Base-by-base conservation (phyloP, 2,888 invertebrate species). In the Eupithecia vulgata region DNA sequence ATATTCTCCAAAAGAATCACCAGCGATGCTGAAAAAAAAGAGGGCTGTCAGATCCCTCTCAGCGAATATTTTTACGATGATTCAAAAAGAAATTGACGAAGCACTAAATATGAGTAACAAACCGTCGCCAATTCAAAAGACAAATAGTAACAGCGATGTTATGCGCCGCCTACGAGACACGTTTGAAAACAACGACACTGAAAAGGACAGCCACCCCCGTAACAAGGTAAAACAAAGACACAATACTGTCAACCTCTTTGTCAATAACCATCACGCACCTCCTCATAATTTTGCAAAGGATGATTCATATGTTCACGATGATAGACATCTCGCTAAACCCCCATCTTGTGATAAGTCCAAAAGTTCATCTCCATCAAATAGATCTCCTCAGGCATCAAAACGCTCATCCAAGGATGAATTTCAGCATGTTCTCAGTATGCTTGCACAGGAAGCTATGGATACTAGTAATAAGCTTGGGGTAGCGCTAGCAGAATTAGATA, bases 21-120 rank as follows among this genome's bases (percentile, higher is more conserved):
- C 85, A 75, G 89, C 88, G 74, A 95, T 92, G 61, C 83, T 96
- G 67, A 96, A 96, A 86, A 98, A 97, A 88, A 97, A 97, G 85
- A 95, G 97, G 74, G 97, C 98, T 1, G 96, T 97, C 0, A 95
- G 98, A 77, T 98, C 98, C 4, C 92, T 97, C 67, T 98, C 98
- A 0, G 98, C 97, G 0, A 98, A 98, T 87, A 96, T 98, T 77
- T 97, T 97, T 75, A 96, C 96, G 76, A 94, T 97, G 83, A 96
- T 97, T 74, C 96, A 96, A 83, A 95, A 95, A 81, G 96, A 96
- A 90, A 92, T 95, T 12, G 94, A 94, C 57, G 96, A 96, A 74
- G 96, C 95, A 66, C 86, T 95, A 64, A 95, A 95, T 77, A 90
- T 95, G 85, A 93, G 88, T 13, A 74, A 42, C 79, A 94, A 92